Evolutionary conservation across 2,888 invertebrate species (phyloP), one percentile per base, ranked within the genome.

Genomic region (Euphydryas editha): DNA sequence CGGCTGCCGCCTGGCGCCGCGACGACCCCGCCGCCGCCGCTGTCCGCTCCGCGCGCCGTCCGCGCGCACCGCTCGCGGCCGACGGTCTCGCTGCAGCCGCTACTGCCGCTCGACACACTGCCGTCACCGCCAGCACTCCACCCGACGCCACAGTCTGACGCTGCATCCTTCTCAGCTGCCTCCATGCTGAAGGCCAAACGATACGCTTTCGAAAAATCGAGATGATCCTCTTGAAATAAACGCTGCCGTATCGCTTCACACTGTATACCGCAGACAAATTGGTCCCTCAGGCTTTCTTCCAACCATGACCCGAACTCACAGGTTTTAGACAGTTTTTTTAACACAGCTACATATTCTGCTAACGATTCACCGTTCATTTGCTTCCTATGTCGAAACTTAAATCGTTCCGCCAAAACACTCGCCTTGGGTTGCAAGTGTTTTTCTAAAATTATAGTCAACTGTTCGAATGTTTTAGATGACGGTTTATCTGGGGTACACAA

Each of bases 111-210:
- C 15, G 44, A 13, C n/a, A 7, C 58, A n/a, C 13, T 17, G 15
- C 20, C 24, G 20, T 8, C 15, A 11, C 24, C 24, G 30, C 24
- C 4, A 11, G 15, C 39, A 42, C 11, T 42, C 39, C 15, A 11
- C 39, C 15, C 39, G 46, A 47, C 18, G 17, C 46, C 18, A 11
- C 46, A 18, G 11, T 18, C 7, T 18, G 6, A 18, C 18, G 68
- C 71, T 20, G 69, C 69, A 36, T 69, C 58, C 47, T 59, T 69
- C 44, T 72, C 71, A 11, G 67, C 71, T 36, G 72, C 64, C 21
- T 69, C 72, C 47, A 72, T 46, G 13, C 59, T 68, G 0, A 72
- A 62, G n/a, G 69, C 65, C 13, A 72, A 20, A 10, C 8, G 56
- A 36, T 64, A 68, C 1, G 72, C 72, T 30, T 60, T 61, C 0